A percentile compares a stretch with the other conserved stretches of the same genome.
Evolutionary conservation across 2,113 vertebrate species (phyloP).

Genomic region (Puffinus mauretanicus): DNA sequence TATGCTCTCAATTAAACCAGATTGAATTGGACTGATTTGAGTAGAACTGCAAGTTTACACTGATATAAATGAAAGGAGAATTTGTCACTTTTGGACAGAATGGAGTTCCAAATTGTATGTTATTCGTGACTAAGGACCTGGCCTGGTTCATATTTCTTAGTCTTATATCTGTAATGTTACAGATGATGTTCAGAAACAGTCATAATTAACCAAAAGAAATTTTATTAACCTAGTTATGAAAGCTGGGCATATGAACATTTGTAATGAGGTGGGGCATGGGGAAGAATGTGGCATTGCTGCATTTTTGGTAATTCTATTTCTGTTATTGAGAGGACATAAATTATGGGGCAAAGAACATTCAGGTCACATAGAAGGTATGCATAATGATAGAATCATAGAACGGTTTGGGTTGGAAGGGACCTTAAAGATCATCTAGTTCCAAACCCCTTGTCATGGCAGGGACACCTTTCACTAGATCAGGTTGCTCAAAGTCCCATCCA

Average conservation of each 20-base stretch:
- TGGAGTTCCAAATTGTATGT: not conserved
- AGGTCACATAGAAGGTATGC: not conserved
- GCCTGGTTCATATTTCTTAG: not conserved
- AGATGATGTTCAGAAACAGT: not conserved
- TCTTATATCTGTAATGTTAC: not conserved
- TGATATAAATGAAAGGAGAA: not conserved
- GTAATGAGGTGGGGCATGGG: not conserved
- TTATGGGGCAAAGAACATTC: not conserved
- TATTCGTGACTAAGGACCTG: not conserved
- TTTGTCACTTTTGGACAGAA: not conserved
- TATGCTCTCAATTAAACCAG: not conserved
- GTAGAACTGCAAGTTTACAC: not conserved
- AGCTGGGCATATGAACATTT: not conserved
- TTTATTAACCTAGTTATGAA: not conserved
- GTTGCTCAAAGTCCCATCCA: not conserved
- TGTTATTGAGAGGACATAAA: not conserved
- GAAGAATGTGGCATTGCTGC: not conserved
- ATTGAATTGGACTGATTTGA: not conserved
- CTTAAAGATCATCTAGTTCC: not conserved
- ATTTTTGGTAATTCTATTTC: not conserved
- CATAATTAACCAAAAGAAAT: not conserved
- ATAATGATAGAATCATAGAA: not conserved
- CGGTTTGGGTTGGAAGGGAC: not conserved
- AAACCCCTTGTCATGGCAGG: fast-evolving
- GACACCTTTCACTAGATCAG: not conserved